Percentiles rank a stretch among this genome's conserved stretches.
Evolutionary conservation across 2,797 vertebrate species (phyloP).

Genomic region (Peromyscus nudipes): DNA sequence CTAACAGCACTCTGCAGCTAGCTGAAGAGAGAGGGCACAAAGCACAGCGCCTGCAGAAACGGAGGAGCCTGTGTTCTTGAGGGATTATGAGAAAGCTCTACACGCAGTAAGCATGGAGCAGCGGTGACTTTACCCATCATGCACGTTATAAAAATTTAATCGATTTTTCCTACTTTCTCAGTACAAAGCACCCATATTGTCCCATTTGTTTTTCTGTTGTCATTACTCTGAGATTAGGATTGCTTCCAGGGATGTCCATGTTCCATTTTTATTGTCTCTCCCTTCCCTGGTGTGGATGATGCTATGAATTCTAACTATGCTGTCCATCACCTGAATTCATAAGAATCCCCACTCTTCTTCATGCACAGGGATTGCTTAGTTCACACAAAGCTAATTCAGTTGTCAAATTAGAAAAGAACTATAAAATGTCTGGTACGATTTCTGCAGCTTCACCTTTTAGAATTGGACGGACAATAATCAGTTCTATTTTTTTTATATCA

Average conservation of each 20-base stretch:
- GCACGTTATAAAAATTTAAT: neutral
- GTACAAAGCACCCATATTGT: neutral
- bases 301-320: conserved; percentile 27
- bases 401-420: conserved; percentile 72
- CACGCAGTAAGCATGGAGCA: neutral
- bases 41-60: neutral
- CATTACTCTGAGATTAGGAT: conserved; percentile 22
- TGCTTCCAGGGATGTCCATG: neutral
- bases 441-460: conserved; percentile 53
- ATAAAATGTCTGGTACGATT: conserved; percentile 55
- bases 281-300: neutral
- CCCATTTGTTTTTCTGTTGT: neutral
- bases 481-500: conserved; percentile 55
- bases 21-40: neutral
- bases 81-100: neutral
- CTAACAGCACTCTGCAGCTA: neutral
- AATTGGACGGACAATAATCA: conserved; percentile 79
- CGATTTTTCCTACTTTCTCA: neutral
- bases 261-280: conserved; percentile 19
- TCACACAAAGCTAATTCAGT: conserved; percentile 71
- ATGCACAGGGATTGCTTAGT: neutral
- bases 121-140: neutral
- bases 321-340: conserved; percentile 48
- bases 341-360: neutral
- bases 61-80: neutral